Conservation (phyloP, 2,113 vertebrate genomes). For the Pseudorhombus dupliciocellatus region DNA sequence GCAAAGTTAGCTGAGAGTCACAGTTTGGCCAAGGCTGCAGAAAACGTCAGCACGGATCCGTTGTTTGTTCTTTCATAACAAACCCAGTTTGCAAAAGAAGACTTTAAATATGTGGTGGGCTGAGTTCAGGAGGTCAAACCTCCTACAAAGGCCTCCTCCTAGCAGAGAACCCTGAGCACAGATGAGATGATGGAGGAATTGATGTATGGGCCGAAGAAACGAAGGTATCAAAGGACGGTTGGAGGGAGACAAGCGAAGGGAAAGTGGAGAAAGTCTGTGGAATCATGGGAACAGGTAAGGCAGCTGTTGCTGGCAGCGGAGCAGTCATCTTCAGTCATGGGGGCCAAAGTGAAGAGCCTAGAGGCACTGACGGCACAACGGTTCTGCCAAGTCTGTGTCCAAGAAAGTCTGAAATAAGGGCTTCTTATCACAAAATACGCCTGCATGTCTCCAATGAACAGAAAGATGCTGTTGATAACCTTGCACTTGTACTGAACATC, state of each 20-base stretch:
- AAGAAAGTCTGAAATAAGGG: slow-evolving; percentile 62
- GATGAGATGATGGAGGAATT: slow-evolving; percentile 32
- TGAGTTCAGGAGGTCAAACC: neutral
- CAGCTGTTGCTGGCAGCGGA: slow-evolving; percentile 69
- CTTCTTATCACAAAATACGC: slow-evolving; percentile 62
- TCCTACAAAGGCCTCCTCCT: slow-evolving; percentile 15
- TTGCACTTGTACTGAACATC: slow-evolving; percentile 67
- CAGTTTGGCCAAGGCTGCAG: too few relatives aligned
- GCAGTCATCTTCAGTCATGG: slow-evolving; percentile 66
- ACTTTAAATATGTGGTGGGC: too few relatives aligned
- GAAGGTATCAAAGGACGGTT: slow-evolving; percentile 14
- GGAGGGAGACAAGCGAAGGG: slow-evolving; percentile 28
- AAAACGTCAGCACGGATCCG: too few relatives aligned
- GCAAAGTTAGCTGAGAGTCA: neutral
- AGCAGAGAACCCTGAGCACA: slow-evolving; percentile 38
- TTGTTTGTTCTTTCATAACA: neutral
- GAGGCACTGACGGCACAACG: slow-evolving; percentile 63
- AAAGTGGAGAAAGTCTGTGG: slow-evolving; percentile 48
- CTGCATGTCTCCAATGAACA: slow-evolving; percentile 53
- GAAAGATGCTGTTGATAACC: slow-evolving; percentile 71
- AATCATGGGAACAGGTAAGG: slow-evolving; percentile 66
- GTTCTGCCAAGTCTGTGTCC: slow-evolving; percentile 65
- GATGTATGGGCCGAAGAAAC: slow-evolving; percentile 44
- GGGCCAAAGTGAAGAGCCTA: slow-evolving; percentile 72
- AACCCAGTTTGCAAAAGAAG: too few relatives aligned